Conservation (phyloP, 2,797 vertebrate species). For the Steatocranus sp. region DNA sequence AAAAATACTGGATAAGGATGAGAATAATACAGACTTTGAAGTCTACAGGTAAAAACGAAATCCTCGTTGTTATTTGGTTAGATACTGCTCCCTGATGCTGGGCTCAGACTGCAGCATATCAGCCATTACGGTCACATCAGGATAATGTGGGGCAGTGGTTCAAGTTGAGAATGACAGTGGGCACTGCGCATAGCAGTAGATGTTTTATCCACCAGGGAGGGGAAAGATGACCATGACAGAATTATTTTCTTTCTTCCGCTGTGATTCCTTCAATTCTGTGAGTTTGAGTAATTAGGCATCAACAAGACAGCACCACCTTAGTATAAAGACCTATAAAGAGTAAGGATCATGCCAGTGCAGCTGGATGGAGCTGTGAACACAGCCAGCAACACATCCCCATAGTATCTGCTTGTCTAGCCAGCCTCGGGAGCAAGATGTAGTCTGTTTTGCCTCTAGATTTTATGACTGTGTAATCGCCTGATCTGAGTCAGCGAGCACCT, state of each 20-base stretch:
- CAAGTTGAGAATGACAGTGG: neutral
- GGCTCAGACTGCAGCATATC: neutral
- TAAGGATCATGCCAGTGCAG: neutral
- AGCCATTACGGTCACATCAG: neutral
- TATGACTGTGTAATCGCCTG: neutral
- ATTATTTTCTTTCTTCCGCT: neutral
- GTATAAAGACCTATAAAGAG: neutral
- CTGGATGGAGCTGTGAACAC: neutral
- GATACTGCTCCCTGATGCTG: neutral
- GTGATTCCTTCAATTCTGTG: neutral
- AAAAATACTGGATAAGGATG: neutral
- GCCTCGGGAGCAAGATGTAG: neutral
- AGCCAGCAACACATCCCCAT: neutral
- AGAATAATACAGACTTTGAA: neutral
- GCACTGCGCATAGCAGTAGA: neutral
- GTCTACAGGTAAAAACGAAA: neutral
- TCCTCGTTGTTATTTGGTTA: neutral
- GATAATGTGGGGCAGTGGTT: neutral
- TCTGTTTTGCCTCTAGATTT: neutral
- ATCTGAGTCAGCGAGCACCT: neutral
- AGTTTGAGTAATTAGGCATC: neutral
- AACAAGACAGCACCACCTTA: fast-evolving
- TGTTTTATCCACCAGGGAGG: neutral
- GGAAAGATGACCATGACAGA: neutral
- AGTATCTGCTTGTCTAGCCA: neutral